Evolutionary conservation across 2,888 invertebrate genomes (phyloP).

Genomic region (Zaprionus lineosus): DNA sequence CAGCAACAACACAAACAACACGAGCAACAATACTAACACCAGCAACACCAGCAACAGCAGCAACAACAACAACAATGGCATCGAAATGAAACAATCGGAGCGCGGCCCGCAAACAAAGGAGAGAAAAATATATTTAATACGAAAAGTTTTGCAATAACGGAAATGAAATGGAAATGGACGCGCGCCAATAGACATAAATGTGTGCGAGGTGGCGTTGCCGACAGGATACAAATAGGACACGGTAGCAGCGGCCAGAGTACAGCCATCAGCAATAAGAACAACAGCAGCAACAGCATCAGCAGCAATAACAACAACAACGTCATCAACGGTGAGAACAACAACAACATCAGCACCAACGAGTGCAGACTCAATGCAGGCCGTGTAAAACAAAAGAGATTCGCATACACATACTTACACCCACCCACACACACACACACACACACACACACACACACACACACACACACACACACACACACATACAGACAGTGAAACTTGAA

Average conservation of each 20-base stretch:
- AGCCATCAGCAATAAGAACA: slow-evolving; percentile 35
- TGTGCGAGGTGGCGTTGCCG: slow-evolving; percentile 56
- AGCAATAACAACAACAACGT: slow-evolving; percentile 23
- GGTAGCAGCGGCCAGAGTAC: slow-evolving; percentile 53
- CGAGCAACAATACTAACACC: slow-evolving; percentile 33
- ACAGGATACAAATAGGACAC: slow-evolving; percentile 76
- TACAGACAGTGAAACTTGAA: slow-evolving; percentile 63
- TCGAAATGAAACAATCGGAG: slow-evolving; percentile 70
- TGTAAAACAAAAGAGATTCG: slow-evolving; percentile 70
- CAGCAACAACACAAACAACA: slow-evolving; percentile 22
- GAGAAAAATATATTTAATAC: slow-evolving; percentile 76
- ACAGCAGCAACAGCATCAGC: slow-evolving; percentile 10
- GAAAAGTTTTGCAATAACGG: slow-evolving; percentile 78
- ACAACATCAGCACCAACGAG: slow-evolving; percentile 35
- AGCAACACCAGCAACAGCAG: slow-evolving; percentile 36
- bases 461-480: no score
- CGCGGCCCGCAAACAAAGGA: slow-evolving; percentile 32
- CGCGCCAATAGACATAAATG: slow-evolving; percentile 77
- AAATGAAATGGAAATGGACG: slow-evolving; percentile 78
- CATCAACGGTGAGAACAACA: no score
- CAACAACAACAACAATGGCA: slow-evolving; percentile 33
- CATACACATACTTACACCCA: no score
- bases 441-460: no score
- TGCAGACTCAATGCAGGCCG: slow-evolving; percentile 64
- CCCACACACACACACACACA: no score